Evolutionary conservation across 1,140 invertebrate genomes (phyloP).

Genomic region (Eumaeus atala): DNA sequence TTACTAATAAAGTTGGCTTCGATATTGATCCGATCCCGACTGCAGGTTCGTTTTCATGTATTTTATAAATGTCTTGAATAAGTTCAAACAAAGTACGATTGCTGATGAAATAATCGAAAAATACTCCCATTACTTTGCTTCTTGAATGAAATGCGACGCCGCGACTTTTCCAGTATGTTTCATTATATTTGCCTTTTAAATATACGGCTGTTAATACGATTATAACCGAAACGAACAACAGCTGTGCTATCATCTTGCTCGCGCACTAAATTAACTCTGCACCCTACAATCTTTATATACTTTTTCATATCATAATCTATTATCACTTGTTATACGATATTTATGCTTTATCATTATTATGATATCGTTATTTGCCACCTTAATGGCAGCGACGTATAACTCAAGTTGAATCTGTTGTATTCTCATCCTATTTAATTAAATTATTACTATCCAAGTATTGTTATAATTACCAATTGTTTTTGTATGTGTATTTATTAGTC

Average conservation of each 20-base stretch:
- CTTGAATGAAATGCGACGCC: slow-evolving; percentile 11
- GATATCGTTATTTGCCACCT: too few species aligned
- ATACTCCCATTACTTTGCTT: slow-evolving; percentile 8
- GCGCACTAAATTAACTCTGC: background rate
- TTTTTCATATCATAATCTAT: too few species aligned
- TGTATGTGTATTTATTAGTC: too few species aligned
- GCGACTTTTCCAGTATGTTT: slow-evolving; percentile 19
- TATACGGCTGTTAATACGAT: background rate
- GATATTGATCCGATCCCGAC: slow-evolving; percentile 48
- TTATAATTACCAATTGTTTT: too few species aligned
- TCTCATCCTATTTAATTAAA: too few species aligned
- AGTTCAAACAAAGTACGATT: slow-evolving; percentile 23
- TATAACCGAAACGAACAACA: background rate
- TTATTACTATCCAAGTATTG: too few species aligned
- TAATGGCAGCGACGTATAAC: too few species aligned
- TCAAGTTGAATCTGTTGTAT: too few species aligned
- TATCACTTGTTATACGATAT: too few species aligned
- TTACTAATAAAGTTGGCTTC: slow-evolving; percentile 57
- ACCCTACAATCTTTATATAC: too few species aligned
- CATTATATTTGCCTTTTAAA: slow-evolving; percentile 11
- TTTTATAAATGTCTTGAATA: slow-evolving; percentile 25
- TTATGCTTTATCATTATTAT: too few species aligned
- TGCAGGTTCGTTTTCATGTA: slow-evolving; percentile 23
- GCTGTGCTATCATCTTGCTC: background rate
- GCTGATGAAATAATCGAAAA: slow-evolving; percentile 11